Base-by-base conservation (phyloP, 2,113 vertebrate species). In the Lipophrys pholis region DNA sequence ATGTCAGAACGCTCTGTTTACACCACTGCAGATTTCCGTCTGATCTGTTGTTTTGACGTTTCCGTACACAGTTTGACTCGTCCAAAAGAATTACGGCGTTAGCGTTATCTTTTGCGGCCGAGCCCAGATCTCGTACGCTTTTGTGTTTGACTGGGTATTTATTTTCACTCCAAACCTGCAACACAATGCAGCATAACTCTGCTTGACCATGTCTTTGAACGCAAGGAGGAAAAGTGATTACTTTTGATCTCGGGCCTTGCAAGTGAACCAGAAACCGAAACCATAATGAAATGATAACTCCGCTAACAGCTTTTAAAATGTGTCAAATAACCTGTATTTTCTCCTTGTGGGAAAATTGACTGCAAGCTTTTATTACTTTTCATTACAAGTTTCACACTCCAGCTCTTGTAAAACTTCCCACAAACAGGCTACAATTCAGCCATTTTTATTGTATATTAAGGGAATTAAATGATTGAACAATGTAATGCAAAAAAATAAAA, bases 31-130 rank as follows among this genome's bases (percentile, higher is more conserved):
- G 73, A 67, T 45, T 73, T 65, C 15, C 7, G n/a, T 80, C 45
- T 64, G 71, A 86, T 81, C 45, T 79, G 14, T 69, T 86, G 81
- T 87, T 87, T 82, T 51, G 82, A 82, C 49, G 6, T 78, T 83
- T 68, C 15, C 59, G 61, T 80, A 78, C 83, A 89, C 69, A 80
- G 53, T 68, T 76, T 56, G 64, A 82, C 53, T 80, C 6, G 6
- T 76, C 57, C 59, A 75, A 48, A 67, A 53, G 14, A 69, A 49
- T 75, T 54, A 62, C 57, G 72, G 58, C 52, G 45, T 14, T 17
- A 11, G 1, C 45, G 14, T 67, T 84, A 71, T 76, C 53, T 64
- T 74, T 63, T 62, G 70, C 38, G 54, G 73, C 43, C 17, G 57
- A 50, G 63, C 21, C 52, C 67, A 76, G 67, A 63, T 55, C 17